Percentiles rank a stretch among this genome's conserved stretches.
Evolutionary conservation across 92 coral and sea anemone genomes (phyloP).

Genomic region (Palythoa grandiflora): DNA sequence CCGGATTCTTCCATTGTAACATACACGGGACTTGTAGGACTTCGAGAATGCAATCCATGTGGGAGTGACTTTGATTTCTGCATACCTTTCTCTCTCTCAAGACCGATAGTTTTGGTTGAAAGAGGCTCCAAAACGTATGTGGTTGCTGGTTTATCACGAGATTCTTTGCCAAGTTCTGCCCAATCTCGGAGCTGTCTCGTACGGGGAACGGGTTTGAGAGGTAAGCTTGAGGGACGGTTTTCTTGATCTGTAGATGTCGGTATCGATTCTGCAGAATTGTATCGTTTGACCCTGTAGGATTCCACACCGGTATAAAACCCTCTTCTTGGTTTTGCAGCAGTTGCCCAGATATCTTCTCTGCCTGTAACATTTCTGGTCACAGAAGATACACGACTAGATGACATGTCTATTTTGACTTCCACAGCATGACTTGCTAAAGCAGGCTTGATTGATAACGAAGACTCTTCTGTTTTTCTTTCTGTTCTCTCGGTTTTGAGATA

Average conservation of each 20-base stretch:
- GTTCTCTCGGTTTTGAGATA: not conserved
- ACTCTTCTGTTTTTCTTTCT: constrained; percentile 15
- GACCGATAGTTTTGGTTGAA: constrained; percentile 34
- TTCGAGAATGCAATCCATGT: not conserved
- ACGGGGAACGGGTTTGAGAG: constrained; percentile 31
- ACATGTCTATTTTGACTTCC: constrained; percentile 28
- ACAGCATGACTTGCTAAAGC: not conserved
- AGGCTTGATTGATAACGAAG: not conserved
- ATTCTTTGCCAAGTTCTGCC: constrained; percentile 39
- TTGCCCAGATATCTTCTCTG: not conserved
- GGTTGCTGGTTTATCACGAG: not conserved
- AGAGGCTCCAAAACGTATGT: constrained; percentile 14
- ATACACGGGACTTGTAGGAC: constrained; percentile 37
- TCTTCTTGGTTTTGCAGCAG: constrained; percentile 9
- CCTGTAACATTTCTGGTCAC: not conserved
- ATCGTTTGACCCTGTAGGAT: constrained; percentile 42
- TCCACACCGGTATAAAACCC: constrained; percentile 37
- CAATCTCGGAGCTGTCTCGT: constrained; percentile 27
- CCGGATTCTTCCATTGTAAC: constrained; percentile 27
- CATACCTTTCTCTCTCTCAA: not conserved
- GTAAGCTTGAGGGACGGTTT: not conserved
- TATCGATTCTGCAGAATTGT: not conserved
- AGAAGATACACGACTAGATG: constrained; percentile 2
- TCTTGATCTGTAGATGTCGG: constrained; percentile 2
- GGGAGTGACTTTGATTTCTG: constrained; percentile 37